Percentiles rank a stretch among this genome's conserved stretches.
phyloP scores from a whole-genome alignment of 2,888 invertebrate genomes.

The Antheraea yamamai region DNA sequence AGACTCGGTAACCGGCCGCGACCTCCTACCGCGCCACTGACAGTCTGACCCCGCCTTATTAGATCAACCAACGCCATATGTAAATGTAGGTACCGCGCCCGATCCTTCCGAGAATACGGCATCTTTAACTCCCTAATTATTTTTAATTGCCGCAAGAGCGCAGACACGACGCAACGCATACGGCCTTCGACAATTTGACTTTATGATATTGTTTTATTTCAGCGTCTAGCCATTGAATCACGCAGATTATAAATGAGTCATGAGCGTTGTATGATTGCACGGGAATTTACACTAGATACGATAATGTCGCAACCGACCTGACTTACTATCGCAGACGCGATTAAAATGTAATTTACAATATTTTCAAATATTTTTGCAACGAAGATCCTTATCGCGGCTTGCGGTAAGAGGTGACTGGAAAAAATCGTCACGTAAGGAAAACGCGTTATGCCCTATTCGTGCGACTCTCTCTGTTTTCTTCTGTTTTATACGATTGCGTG shows the following conservation, averaged over 20 bases:
- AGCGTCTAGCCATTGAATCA: conserved; percentile 76
- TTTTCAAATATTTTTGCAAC: too few relatives aligned
- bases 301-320: background rate
- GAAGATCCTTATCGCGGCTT: too few relatives aligned
- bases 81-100: conserved; percentile 60
- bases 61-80: conserved; percentile 64
- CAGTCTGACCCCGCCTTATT: conserved; percentile 32
- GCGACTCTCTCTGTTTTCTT: too few relatives aligned
- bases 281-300: conserved; percentile 39
- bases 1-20: background rate
- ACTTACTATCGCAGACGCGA: background rate
- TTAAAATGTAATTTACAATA: too few relatives aligned
- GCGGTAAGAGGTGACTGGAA: too few relatives aligned
- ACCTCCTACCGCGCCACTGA: conserved; percentile 28
- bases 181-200: conserved; percentile 74
- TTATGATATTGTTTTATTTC: conserved; percentile 75
- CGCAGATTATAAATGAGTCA: conserved; percentile 66
- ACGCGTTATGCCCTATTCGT: too few relatives aligned
- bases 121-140: conserved; percentile 78
- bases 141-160: conserved; percentile 79
- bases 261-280: conserved; percentile 39
- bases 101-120: conserved; percentile 78
- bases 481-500: too few relatives aligned
- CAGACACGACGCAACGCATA: conserved; percentile 59
- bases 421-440: too few relatives aligned